phyloP scores from a whole-genome alignment of 1,140 invertebrate genomes.

The Brachionus calyciflorus region DNA sequence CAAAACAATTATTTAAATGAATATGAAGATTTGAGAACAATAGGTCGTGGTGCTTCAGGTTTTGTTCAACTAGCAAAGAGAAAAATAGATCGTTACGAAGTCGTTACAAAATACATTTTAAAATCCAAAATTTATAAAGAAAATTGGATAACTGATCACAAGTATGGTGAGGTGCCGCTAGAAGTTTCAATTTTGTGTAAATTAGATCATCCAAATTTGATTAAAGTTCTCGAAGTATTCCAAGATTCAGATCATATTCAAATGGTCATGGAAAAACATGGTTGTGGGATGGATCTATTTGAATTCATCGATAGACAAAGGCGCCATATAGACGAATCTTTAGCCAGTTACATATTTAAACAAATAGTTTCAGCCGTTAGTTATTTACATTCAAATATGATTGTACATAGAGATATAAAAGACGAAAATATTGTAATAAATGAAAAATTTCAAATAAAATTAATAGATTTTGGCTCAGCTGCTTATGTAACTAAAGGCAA shows the following conservation, averaged over 20 bases:
- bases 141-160: slow-evolving; percentile 68
- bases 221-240: slow-evolving; percentile 68
- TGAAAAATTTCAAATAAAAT: slow-evolving; percentile 71
- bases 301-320: slow-evolving; percentile 72
- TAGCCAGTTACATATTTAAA: slow-evolving; percentile 72
- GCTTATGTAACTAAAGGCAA: slow-evolving; percentile 54
- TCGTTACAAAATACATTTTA: slow-evolving; percentile 72
- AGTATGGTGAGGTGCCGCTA: slow-evolving; percentile 65
- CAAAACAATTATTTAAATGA: slow-evolving; percentile 12
- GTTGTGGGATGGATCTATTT: slow-evolving; percentile 75
- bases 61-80: slow-evolving; percentile 70
- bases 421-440: slow-evolving; percentile 76
- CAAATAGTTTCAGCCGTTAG: slow-evolving; percentile 71
- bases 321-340: slow-evolving; percentile 69
- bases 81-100: slow-evolving; percentile 63
- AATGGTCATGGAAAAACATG: slow-evolving; percentile 77
- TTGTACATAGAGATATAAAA: slow-evolving; percentile 73
- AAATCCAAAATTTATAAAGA: slow-evolving; percentile 71
- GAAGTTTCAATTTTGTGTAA: slow-evolving; percentile 69
- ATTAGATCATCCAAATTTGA: slow-evolving; percentile 71
- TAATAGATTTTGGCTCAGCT: slow-evolving; percentile 77
- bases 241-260: slow-evolving; percentile 72
- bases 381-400: slow-evolving; percentile 69
- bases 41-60: slow-evolving; percentile 67
- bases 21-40: slow-evolving; percentile 23